Evolutionary conservation across 2,113 vertebrate species (phyloP), one percentile per base, ranked within the genome.

Genomic region (Danionella cerebrum): DNA sequence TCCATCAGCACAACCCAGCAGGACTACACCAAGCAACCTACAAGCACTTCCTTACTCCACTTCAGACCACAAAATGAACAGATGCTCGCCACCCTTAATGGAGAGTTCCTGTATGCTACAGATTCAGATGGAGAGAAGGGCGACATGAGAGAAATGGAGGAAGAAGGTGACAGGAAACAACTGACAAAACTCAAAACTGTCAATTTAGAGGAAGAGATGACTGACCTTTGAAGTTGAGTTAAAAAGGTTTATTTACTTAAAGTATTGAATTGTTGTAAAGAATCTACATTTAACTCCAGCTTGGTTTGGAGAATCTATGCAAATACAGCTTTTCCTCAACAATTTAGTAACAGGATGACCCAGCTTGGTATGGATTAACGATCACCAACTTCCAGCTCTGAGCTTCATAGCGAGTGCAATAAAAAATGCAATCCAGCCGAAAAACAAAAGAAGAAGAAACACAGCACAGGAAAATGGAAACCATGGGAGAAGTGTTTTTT

Each of bases 121-220:
- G 25, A 14, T 18, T 47, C 65, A 29, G 71, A 69, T 4, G 18
- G 45, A 14, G 38, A 14, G 44, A 35, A 51, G n/a, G 45, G 16
- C 1, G 36, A 36, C 7, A 24, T 67, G 29, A 14, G 42, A 76
- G 93, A 96, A 69, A 88, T 95, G 81, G 95, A 92, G 80, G 89
- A 85, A 1, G 93, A 92, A 77, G 95, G 91, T 25, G 42, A 35
- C n/a, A n/a, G n/a, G 82, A 98, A 98, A 76, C 92, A 97, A 79
- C 88, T 98, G 77, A 93, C 93, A 86, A 98, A 98, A 88, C 90
- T 98, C 85, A 94, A 98, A 72, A 97, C 93, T 71, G 95, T 98
- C 74, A 91, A 94, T 73, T 87, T 98, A 90, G 93, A 95, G 71
- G 93, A 97, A 87, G 94, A 96, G 82, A 95, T 83, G 79, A 77